phyloP scores from a whole-genome alignment of 1,140 invertebrate species.

The Dreissena polymorpha region DNA sequence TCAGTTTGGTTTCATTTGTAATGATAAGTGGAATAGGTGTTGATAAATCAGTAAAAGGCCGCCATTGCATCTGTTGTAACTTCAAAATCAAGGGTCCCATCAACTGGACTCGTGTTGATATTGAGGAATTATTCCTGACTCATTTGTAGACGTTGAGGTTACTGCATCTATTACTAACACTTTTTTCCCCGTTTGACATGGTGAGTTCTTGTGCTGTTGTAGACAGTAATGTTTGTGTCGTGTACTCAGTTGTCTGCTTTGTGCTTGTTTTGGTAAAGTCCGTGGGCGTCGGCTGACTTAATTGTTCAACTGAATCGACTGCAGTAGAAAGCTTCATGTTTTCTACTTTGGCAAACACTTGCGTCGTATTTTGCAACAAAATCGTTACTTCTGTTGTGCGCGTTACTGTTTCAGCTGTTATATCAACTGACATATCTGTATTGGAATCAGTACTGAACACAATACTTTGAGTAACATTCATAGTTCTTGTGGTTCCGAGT shows the following conservation, averaged over 20 bases:
- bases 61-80: background rate
- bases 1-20: no score
- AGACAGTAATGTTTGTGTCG: background rate
- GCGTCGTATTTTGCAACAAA: background rate
- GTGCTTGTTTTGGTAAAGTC: background rate
- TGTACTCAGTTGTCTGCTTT: background rate
- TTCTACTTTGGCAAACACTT: no score
- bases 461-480: background rate
- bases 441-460: background rate
- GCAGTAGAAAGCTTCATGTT: no score
- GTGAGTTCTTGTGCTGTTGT: background rate
- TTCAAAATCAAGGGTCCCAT: background rate
- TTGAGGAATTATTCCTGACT: background rate
- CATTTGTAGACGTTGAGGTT: background rate
- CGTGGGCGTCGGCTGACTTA: background rate
- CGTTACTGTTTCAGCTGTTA: background rate
- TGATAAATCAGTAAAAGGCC: background rate
- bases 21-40: background rate
- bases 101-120: background rate
- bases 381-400: background rate
- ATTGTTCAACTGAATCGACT: background rate
- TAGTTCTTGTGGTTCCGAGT: background rate
- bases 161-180: background rate
- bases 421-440: background rate
- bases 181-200: background rate